Evolutionary conservation across 2,797 vertebrate genomes (phyloP).

Genomic region (Micromesistius poutassou): DNA sequence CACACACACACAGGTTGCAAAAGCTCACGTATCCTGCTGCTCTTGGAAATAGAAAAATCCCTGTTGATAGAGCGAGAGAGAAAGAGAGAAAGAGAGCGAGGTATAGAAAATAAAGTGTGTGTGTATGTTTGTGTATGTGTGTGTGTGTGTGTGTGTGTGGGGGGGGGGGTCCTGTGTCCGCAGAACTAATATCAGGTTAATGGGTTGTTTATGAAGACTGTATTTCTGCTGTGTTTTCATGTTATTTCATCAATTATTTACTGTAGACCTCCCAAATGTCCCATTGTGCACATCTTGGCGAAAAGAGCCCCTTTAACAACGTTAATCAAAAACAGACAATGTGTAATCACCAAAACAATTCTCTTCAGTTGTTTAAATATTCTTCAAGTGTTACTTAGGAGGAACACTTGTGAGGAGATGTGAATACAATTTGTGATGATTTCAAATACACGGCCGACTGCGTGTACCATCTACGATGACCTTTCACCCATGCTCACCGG

Average conservation of each 20-base stretch:
- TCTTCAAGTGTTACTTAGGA: not conserved
- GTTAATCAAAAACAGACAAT: not conserved
- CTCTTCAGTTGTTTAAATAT: not conserved
- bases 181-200: not conserved
- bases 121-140: not conserved
- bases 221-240: not conserved
- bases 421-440: not conserved
- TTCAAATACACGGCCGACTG: not conserved
- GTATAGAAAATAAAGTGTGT: too few relatives aligned
- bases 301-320: not conserved
- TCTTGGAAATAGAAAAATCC: too few relatives aligned
- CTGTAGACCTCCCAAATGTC: not conserved
- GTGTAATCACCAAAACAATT: not conserved
- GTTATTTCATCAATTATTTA: not conserved
- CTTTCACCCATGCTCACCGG: not conserved
- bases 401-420: not conserved
- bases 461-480: not conserved
- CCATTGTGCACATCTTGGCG: not conserved
- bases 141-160: not conserved
- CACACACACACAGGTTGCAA: not conserved
- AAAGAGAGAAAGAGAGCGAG: too few relatives aligned
- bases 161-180: not conserved
- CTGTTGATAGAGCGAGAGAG: too few relatives aligned
- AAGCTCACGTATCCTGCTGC: not conserved
- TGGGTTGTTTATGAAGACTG: not conserved